Evolutionary conservation across 2,797 vertebrate species (phyloP).

Genomic region (Danio tinwini): DNA sequence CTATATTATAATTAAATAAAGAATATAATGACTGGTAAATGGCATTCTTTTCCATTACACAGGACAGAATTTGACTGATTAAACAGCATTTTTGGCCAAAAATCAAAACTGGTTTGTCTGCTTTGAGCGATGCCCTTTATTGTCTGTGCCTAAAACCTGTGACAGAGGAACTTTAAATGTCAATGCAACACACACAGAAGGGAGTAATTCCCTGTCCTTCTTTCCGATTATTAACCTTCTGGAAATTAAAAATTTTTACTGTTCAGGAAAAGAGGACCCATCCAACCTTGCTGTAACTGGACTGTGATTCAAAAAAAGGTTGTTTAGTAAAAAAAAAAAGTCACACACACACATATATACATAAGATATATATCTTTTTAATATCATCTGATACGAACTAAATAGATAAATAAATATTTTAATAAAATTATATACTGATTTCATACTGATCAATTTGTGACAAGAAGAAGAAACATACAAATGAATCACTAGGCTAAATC

Average conservation of each 20-base stretch:
- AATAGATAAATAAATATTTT: too few relatives aligned
- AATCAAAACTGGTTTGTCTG: not conserved
- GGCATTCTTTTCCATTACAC: not conserved
- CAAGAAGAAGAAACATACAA: not conserved
- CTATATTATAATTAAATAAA: not conserved
- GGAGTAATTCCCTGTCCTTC: not conserved
- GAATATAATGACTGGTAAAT: not conserved
- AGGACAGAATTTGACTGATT: not conserved
- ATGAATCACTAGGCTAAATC: not conserved
- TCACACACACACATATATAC: too few relatives aligned
- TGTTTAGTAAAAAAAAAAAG: not conserved
- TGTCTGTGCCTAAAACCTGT: conserved; percentile 3
- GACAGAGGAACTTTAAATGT: conserved; percentile 33
- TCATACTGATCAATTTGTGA: not conserved
- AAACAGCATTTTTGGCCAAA: not conserved
- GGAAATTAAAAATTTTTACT: conserved; percentile 1
- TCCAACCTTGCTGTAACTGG: not conserved
- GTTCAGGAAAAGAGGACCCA: not conserved
- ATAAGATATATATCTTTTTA: too few relatives aligned
- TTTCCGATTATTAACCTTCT: conserved; percentile 9
- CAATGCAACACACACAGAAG: conserved; percentile 1
- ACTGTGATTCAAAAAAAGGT: not conserved
- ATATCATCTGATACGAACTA: too few relatives aligned
- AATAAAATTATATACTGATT: too few relatives aligned
- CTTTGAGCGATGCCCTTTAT: conserved; percentile 21